Conservation (phyloP, 1,140 invertebrate species). For the Euwallacea fornicatus region DNA sequence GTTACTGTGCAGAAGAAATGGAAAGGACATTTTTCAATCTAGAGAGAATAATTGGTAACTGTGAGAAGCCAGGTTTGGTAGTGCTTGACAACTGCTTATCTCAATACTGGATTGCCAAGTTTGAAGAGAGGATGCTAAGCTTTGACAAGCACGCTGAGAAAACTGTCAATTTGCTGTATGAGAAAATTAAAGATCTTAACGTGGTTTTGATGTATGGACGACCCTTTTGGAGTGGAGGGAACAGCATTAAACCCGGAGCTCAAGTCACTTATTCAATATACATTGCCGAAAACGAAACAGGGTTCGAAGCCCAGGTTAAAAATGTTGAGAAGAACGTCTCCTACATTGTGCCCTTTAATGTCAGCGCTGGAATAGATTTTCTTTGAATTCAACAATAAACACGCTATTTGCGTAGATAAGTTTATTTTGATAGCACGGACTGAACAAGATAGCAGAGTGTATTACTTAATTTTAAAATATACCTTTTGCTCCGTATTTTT, state of each 20-base stretch:
- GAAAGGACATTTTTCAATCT: conserved; percentile 37
- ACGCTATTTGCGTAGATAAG: too few species aligned
- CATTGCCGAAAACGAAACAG: background rate
- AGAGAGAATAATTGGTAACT: conserved; percentile 34
- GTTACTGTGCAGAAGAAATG: conserved; percentile 33
- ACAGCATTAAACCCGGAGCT: background rate
- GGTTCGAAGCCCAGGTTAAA: background rate
- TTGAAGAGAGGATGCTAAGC: conserved; percentile 22
- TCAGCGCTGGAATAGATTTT: conserved; percentile 1
- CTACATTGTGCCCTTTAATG: background rate
- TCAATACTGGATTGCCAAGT: conserved; percentile 31
- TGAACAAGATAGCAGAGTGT: too few species aligned
- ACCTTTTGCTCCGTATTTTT: too few species aligned
- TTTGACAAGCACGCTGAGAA: conserved; percentile 30
- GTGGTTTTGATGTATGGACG: conserved; percentile 34
- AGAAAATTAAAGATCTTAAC: conserved; percentile 31
- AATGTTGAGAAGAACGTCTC: background rate
- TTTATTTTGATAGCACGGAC: too few species aligned
- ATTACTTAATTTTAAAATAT: too few species aligned
- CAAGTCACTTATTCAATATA: background rate
- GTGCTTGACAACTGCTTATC: conserved; percentile 32
- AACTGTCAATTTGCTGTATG: conserved; percentile 23
- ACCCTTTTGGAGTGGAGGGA: background rate
- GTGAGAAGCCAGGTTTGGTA: conserved; percentile 29
- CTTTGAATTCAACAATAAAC: too few species aligned